Percentiles rank a stretch among this genome's conserved stretches.
These are phyloP conservation scores for Pedionomus torquatus DNA, from an alignment of 2,113 vertebrate species.

Conservation along the genomic window DNA sequence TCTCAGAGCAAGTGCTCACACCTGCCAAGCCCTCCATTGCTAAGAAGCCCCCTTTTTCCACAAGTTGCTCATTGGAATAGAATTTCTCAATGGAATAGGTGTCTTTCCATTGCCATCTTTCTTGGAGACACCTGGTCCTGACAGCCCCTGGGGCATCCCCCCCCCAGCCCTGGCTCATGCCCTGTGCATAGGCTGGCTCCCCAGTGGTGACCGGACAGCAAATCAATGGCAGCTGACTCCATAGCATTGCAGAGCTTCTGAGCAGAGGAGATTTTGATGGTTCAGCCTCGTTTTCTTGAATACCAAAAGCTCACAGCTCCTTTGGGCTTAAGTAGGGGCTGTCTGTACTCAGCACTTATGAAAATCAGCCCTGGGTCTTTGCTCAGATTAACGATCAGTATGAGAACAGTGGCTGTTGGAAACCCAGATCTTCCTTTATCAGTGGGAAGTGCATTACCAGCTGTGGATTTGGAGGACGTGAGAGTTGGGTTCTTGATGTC, in stretches of 20 bases:
- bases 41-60: background rate
- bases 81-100: background rate
- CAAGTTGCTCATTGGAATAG: rapidly evolving
- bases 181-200: rapidly evolving
- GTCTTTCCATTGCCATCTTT: background rate
- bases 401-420: background rate
- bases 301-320: background rate
- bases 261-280: background rate
- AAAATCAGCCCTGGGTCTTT: constrained; percentile 49
- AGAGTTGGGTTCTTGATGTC: rapidly evolving
- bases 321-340: constrained; percentile 31
- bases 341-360: constrained; percentile 59
- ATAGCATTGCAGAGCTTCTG: background rate
- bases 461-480: background rate
- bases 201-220: background rate
- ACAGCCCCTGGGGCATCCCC: background rate
- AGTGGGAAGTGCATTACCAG: background rate
- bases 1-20: background rate
- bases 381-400: background rate
- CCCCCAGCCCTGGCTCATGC: rapidly evolving
- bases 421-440: constrained; percentile 17
- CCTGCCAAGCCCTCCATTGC: background rate
- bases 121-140: background rate
- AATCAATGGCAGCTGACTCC: background rate
- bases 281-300: background rate